Base-by-base conservation (phyloP, 1,140 invertebrate species). In the Heterodera schachtii region DNA sequence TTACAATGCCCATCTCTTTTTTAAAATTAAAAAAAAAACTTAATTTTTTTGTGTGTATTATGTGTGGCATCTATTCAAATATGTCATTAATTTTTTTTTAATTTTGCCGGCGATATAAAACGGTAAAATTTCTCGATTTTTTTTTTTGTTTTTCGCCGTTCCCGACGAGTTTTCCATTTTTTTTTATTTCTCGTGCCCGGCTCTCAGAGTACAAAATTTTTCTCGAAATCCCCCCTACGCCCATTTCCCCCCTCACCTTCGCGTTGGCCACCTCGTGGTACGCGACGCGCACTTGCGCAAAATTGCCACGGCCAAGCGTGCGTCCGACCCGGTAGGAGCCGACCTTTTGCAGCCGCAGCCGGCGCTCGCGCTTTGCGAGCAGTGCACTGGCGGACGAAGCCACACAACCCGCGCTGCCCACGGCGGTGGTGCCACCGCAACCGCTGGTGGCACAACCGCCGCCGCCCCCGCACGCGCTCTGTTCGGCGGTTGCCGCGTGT, bases 221-320 rank as follows among this genome's bases (percentile, higher is more conserved):
- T 31, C 31, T 31, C 31, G 31, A 31, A 31, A 31, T 31, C 31
- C 31, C 31, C 31, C 31, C 31, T 31, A 31, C 31, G 31, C 31
- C 31, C 31, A 31, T 31, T 31, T 31, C 21, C 43, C 43, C 8
- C 4, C 16, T 64, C 19, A 78, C 85, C 76, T 86, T 86, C 4
- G 86, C 78, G 64, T 87, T 87, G n/a, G 85, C 85, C 44, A 85
- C 73, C 75, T 86, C 85, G 75, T 86, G 85, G 64, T 84, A 84
- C 11, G 82, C 85, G 7, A 79, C 66, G 9, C 85, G 83, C 19
- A 86, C 85, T 19, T 80, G 70, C 41, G 86, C 85, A 80, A 86
- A 86, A 71, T 86, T 86, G 73, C 85, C 85, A 49, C 83, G 60
- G 4, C 85, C 85, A 19, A 86, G 83, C 11, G 78, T 87, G 70